Base-by-base conservation (phyloP, 2,797 vertebrate genomes). In the Antrozous pallidus region DNA sequence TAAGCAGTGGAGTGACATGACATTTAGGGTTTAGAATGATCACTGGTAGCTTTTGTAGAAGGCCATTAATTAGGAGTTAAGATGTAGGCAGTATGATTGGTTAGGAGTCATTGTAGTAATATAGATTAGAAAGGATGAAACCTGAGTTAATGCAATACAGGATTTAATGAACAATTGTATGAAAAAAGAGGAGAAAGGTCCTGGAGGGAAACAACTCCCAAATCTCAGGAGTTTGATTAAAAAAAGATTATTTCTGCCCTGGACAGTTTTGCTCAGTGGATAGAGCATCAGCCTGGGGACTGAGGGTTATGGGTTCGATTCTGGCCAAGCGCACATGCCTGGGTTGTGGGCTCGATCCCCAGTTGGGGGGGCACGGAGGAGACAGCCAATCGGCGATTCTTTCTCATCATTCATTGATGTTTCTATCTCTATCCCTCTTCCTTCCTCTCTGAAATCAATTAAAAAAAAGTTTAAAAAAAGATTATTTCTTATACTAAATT, bases 21-120 rank as follows among this genome's bases (percentile, higher is more conserved):
- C 75, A 61, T 91, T 82, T 40, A 70, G 22, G 12, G 20, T 80
- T 90, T 90, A 90, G 63, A 79, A 94, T 77, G 42, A 78, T 89
- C 18, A 80, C 26, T 88, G 75, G 40, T 33, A 87, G 70, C n/a
- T 87, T 91, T 88, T 73, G 71, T 95, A 54, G 33, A 87, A 94
- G 71, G 83, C n/a, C 22, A 11, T 78, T 94, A 81, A 38, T 80
- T 65, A 81, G 24, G 45, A 69, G 12, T 94, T 92, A 14, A 75
- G 54, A 38, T 91, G 71, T 24, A 90, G 28, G 33, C 36, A 83
- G 13, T 74, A 33, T 90, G 70, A 20, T 73, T 56, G 56, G 14
- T 83, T 89, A 65, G 42, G 70, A 92, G 45, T 47, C 36, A 31
- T 77, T 85, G n/a, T 78, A 88, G 75, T 93, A 79, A 92, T 94